Conservation (phyloP, 2,113 vertebrate species). For the Psilopsiagon aymara region DNA sequence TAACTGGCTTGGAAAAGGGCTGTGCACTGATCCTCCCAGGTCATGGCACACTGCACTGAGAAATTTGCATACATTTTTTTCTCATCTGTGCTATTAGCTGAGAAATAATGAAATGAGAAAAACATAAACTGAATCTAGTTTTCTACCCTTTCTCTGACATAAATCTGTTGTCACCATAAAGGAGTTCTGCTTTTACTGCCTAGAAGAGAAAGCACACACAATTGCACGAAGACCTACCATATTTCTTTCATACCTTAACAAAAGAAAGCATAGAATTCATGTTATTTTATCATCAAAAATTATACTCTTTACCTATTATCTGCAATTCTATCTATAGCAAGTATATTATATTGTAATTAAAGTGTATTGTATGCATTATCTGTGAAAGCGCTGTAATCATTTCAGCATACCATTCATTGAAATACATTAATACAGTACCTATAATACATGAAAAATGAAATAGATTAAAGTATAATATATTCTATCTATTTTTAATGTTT, state of each 20-base stretch:
- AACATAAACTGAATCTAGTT: background rate
- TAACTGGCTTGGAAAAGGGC: background rate
- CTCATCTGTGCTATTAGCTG: background rate
- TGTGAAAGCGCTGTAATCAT: slow-evolving; percentile 2
- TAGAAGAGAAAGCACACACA: background rate
- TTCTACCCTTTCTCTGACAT: background rate
- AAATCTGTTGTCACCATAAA: background rate
- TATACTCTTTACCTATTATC: background rate
- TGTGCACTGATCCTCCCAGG: background rate
- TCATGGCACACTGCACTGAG: background rate
- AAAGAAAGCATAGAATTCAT: background rate
- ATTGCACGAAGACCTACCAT: background rate
- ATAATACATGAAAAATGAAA: background rate
- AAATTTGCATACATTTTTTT: background rate
- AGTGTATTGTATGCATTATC: slow-evolving; percentile 10
- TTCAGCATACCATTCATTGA: slow-evolving; percentile 9
- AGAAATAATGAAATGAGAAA: background rate
- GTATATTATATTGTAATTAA: slow-evolving; percentile 47
- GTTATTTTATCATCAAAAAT: slow-evolving; percentile 36
- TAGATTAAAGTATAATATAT: background rate
- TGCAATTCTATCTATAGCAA: slow-evolving; percentile 11
- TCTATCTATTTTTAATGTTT: background rate
- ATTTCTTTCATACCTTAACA: background rate
- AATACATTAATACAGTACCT: background rate
- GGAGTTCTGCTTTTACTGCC: background rate